phyloP scores from a whole-genome alignment of 2,797 vertebrate species.

The Triplophysa yarkandensis region DNA sequence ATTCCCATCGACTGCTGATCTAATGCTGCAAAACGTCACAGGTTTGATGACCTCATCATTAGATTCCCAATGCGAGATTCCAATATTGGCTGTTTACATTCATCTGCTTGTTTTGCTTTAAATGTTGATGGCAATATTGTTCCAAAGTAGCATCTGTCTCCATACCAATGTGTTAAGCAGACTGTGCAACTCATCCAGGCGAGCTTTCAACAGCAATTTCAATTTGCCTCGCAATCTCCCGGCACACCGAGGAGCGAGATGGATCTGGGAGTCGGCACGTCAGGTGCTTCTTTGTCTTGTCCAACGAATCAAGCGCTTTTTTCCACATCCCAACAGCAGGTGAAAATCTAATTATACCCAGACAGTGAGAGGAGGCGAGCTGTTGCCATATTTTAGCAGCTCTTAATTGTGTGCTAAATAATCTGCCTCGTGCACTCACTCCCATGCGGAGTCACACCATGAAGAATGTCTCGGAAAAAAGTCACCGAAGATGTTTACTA shows the following conservation, averaged over 20 bases:
- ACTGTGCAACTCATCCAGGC: slow-evolving; percentile 60
- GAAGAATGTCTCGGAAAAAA: slow-evolving; percentile 52
- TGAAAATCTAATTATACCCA: slow-evolving; percentile 63
- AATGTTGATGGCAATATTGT: slow-evolving; percentile 56
- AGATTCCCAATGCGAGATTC: slow-evolving; percentile 1
- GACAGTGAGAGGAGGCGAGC: slow-evolving; percentile 57
- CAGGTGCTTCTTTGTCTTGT: slow-evolving; percentile 61
- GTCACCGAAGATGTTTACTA: slow-evolving; percentile 49
- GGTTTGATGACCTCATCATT: slow-evolving; percentile 15
- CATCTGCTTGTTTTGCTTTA: slow-evolving; percentile 55
- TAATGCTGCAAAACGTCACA: neutral
- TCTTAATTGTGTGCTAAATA: slow-evolving; percentile 64
- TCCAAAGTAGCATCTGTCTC: slow-evolving; percentile 61
- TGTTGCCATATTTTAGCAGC: slow-evolving; percentile 63
- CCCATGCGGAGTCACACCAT: slow-evolving; percentile 50
- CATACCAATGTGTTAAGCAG: slow-evolving; percentile 58
- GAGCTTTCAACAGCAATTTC: slow-evolving; percentile 60
- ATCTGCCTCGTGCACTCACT: slow-evolving; percentile 57
- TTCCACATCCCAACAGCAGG: slow-evolving; percentile 57
- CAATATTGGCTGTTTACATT: slow-evolving; percentile 53
- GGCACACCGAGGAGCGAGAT: slow-evolving; percentile 58
- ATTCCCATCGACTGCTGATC: slow-evolving; percentile 28
- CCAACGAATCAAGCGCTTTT: slow-evolving; percentile 55
- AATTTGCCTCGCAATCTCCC: slow-evolving; percentile 58
- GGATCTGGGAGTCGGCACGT: slow-evolving; percentile 51